Evolutionary conservation across 2,797 vertebrate genomes (phyloP).

Genomic region (Nothura maculosa): DNA sequence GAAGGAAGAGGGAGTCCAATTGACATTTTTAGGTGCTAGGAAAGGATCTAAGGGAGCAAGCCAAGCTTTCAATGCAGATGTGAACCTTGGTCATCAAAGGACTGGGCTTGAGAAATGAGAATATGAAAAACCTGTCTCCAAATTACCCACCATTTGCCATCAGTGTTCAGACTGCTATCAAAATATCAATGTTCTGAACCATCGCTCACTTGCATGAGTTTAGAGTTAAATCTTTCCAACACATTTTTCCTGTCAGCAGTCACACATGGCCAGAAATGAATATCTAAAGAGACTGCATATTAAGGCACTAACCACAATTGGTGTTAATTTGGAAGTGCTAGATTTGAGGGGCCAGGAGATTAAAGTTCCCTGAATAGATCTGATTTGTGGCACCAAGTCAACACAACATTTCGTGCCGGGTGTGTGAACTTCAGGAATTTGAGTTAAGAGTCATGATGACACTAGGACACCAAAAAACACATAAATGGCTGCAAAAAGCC

Average conservation of each 20-base stretch:
- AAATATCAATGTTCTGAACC: neutral
- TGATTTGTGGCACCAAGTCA: neutral
- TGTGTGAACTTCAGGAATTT: conserved; percentile 13
- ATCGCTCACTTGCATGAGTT: neutral
- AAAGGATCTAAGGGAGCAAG: neutral
- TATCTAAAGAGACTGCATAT: neutral
- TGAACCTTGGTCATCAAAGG: neutral
- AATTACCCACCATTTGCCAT: neutral
- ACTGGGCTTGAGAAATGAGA: neutral
- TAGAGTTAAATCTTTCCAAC: conserved; percentile 34
- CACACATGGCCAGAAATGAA: neutral
- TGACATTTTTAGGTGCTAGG: neutral
- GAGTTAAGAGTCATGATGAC: neutral
- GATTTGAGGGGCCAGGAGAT: conserved; percentile 6
- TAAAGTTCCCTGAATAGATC: neutral
- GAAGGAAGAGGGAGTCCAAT: neutral
- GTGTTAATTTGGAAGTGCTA: conserved; percentile 63
- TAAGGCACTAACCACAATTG: conserved; percentile 56
- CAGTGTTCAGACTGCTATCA: neutral
- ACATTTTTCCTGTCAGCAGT: conserved; percentile 35
- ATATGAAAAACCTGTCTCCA: neutral
- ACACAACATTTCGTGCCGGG: fast-evolving
- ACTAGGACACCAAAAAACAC: neutral
- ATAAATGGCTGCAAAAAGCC: neutral
- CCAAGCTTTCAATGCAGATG: neutral